Base-by-base conservation (phyloP, 2,797 vertebrate genomes). In the Crax fasciolata region DNA sequence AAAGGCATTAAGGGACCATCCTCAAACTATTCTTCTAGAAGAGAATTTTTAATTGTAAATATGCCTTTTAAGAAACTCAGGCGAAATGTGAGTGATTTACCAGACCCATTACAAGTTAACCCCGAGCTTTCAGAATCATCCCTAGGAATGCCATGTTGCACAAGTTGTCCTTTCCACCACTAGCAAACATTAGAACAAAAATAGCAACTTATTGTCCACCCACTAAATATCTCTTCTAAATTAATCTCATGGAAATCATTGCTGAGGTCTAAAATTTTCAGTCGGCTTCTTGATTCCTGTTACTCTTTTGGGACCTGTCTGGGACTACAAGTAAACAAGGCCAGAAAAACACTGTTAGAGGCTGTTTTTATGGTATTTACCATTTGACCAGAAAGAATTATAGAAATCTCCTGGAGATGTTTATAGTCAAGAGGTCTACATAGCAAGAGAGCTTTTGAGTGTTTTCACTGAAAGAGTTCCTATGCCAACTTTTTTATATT, bases 341-440 rank as follows among this genome's bases (percentile, higher is more conserved):
- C 35, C 48, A 93, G 67, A 86, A 93, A 91, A 95, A 59, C 48
- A 66, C 46, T 17, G 25, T 10, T 28, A 89, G 82, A 78, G 51
- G 14, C 21, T 86, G 58, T 91, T 90, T 96, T 95, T 84, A 55
- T 68, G 73, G 46, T 75, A 66, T 93, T 91, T 90, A 66, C 30
- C 39, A 23, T 81, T 41, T 73, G 70, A 94, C 28, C 71, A 90
- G 66, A 90, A 93, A 86, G 62, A 95, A 94, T 88, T 62, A 52
- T 2, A 75, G 82, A 86, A 75, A 78, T 62, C n/a, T 95, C 51
- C 21, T 72, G 61, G 70, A 84, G 55, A 71, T 79, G 30, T 91
- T 94, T 93, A 52, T 48, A 87, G 52, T 30, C 46, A 66, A 89
- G 70, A 81, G 14, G 28, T 81, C 49, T 89, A 39, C 43, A 84